Base-by-base conservation (phyloP, 2,113 vertebrate species). In the Eleginops maclovinus region DNA sequence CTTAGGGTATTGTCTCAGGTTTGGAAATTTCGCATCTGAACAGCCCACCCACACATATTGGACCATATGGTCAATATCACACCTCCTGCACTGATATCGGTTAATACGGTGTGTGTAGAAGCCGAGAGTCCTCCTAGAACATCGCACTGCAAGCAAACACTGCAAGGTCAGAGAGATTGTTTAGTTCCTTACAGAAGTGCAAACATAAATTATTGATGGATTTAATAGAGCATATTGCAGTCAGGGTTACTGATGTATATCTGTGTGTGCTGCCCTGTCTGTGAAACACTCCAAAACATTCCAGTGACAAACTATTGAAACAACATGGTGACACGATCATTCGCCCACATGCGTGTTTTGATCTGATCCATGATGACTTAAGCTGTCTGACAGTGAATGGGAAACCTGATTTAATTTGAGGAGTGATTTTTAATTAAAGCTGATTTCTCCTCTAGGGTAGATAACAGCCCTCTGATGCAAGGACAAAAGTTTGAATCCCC, bases 341-440 rank as follows among this genome's bases (percentile, higher is more conserved):
- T 54, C 55, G 13, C 22, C 53, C 28, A 69, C 36, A 8, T 71
- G 31, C 50, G 59, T 13, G 17, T 81, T 80, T 82, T 71, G 62
- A 79, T 78, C 62, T 76, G 54, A 84, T 71, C 26, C 43, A 59
- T 41, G 75, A 67, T 77, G 76, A 84, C 65, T 44, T 60, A 44
- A 53, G 47, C 72, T 61, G 22, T 55, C 71, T 74, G 78, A 61
- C 60, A 47, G 47, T 59, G 69, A 47, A 63, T 60, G 62, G 74
- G 36, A 85, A 60, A 60, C 53, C 54, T 24, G 62, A 21, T 75
- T 70, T 84, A 60, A 58, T 75, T 67, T 60, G 62, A 24, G 44
- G 74, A 64, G 78, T 10, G 26, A 77, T 59, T 81, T 82, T 85
- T 90, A 86, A 88, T 90, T 88, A 87, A 87, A 80, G 58, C 61